phyloP scores from a whole-genome alignment of 2,113 vertebrate species.

The Irena cyanogastra region DNA sequence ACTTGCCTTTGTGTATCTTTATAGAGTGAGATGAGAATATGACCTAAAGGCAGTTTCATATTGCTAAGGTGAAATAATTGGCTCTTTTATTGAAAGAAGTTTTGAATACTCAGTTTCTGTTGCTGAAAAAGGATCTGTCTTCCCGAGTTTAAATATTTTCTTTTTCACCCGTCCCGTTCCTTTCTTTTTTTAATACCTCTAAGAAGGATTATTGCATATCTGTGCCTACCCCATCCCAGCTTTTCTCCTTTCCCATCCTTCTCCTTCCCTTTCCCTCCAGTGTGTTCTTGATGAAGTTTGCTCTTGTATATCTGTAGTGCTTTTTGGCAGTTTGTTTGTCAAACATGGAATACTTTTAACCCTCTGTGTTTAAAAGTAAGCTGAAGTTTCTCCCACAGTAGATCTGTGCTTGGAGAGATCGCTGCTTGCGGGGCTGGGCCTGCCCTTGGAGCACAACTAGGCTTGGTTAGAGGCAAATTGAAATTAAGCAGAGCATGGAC shows the following conservation, averaged over 20 bases:
- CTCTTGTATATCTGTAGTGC: background rate
- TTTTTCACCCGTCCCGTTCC: background rate
- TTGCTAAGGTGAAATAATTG: background rate
- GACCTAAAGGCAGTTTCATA: background rate
- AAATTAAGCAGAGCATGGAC: rapidly evolving
- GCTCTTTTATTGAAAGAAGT: background rate
- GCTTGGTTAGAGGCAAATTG: background rate
- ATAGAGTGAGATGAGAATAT: background rate
- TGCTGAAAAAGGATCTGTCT: background rate
- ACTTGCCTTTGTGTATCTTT: background rate
- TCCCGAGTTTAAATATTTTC: background rate
- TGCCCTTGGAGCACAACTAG: background rate
- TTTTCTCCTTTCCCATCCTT: background rate
- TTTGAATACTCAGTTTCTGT: background rate
- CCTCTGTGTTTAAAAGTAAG: background rate
- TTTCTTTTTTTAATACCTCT: background rate
- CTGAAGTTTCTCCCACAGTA: background rate
- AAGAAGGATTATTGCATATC: background rate
- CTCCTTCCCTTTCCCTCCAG: background rate
- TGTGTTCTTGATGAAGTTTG: background rate
- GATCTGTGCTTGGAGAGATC: background rate
- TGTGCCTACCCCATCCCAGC: background rate
- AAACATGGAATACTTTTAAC: background rate
- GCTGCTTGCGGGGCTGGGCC: background rate
- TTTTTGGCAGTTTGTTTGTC: background rate